Base-by-base conservation (phyloP, 2,113 vertebrate genomes). In the Siniperca chuatsi region DNA sequence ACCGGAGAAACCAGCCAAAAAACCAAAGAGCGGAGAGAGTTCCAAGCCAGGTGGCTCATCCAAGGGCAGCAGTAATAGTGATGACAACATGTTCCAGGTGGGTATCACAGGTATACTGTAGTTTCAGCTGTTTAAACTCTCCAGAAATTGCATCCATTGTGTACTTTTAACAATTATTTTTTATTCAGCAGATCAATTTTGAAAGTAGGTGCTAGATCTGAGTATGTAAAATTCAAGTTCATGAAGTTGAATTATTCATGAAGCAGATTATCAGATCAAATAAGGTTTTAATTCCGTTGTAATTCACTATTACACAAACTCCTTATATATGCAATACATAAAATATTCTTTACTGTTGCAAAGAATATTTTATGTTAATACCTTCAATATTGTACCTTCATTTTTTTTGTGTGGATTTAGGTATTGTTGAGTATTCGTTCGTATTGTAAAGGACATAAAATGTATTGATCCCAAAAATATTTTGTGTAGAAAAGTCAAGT, bases 41-140 rank as follows among this genome's bases (percentile, higher is more conserved):
- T 99, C 97, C 7, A 97, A 93, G 95, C 97, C 97, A 0, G 89
- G 97, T 13, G 96, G 97, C 15, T 97, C 97, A 4, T 96, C 98
- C 65, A 98, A 89, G 73, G 64, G 77, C 71, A 96, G 89, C 79
- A 4, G 87, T 20, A 97, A 96, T 57, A 92, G 94, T 46, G 97
- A 97, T 0, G 97, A 98, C 87, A 98, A 98, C 94, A 98, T 99
- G 97, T 99, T 99, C 89, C 98, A 99, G 98, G 98, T 99, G 90
- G 35, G 90, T 4, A 3, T 25, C 2, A 23, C 4, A 11, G n/a
- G 2, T 23, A 6, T 21, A 16, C n/a, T 52, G 48, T 25, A 66
- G 25, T 72, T 58, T 12, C 29, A 60, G 21, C 8, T 81, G 20
- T 46, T 46, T 2, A 15, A 37, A 21, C 23, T n/a, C 2, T 44